Percentiles rank a stretch among this genome's conserved stretches.
Evolutionary conservation across 2,797 vertebrate species (phyloP).

Genomic region (Carcharodon carcharias): DNA sequence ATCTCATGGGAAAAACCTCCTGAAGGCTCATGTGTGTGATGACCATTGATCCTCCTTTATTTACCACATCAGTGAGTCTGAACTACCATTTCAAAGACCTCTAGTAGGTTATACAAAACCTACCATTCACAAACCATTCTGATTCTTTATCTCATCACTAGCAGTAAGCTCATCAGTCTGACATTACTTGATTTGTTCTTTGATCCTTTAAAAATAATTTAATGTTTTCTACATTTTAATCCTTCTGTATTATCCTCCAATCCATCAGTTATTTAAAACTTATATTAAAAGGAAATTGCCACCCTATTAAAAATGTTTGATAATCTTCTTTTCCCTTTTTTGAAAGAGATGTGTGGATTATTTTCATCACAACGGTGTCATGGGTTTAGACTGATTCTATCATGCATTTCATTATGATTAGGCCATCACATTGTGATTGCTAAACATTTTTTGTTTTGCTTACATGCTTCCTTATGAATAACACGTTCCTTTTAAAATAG

Average conservation of each 20-base stretch:
- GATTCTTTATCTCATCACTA: not conserved
- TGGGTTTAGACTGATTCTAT: not conserved
- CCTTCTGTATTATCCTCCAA: not conserved
- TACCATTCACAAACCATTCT: not conserved
- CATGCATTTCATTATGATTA: conserved; percentile 5
- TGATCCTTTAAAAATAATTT: not conserved
- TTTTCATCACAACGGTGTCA: not conserved
- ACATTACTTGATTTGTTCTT: not conserved
- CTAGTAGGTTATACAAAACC: not conserved
- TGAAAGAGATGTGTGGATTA: not conserved
- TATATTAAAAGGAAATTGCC: not conserved
- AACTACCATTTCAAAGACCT: not conserved
- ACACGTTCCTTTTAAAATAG: not conserved
- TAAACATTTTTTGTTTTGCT: not conserved
- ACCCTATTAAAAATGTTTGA: not conserved
- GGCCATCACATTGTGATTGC: not conserved
- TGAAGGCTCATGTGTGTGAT: not conserved
- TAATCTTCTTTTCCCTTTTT: not conserved
- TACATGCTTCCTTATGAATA: not conserved
- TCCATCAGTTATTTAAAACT: not conserved
- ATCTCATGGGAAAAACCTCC: not conserved
- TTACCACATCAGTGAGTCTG: not conserved
- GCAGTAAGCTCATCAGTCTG: too few species aligned
- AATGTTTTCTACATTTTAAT: not conserved
- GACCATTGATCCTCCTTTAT: not conserved